Base-by-base conservation (phyloP, 2,888 invertebrate genomes). In the Cremastobaeus sp. region DNA sequence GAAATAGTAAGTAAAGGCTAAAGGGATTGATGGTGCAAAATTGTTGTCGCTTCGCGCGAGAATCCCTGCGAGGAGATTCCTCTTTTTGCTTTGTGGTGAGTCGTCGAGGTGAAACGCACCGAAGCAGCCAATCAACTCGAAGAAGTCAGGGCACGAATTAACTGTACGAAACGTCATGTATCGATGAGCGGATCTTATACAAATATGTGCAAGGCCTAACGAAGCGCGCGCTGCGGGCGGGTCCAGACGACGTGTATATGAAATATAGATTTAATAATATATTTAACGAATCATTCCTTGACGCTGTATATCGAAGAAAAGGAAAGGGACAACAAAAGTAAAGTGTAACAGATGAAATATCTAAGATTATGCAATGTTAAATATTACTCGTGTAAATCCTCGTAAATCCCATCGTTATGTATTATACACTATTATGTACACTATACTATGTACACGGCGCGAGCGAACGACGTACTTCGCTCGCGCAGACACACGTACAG, bases 261-360 rank as follows among this genome's bases (percentile, higher is more conserved):
- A 32, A 68, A 54, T 76, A 73, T 76, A 79, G 70, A 74, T 72
- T 72, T 71, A 78, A 77, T 69, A 78, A 78, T 77, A 81, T 81
- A 81, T 84, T 82, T 81, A 84, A 84, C 82, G 81, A 85, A 86
- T 86, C 86, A 87, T 87, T 87, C 86, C 87, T 84, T 82, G 82
- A 84, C 79, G 76, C 78, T 85, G 81, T 85, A 85, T 85, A 85
- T 85, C 82, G 81, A 84, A 15, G 52, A 64, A 59, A 35, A 35
- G 50, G 52, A 45, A 60, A 57, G 28, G 30, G 50, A 34, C n/a
- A 39, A 47, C 32, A 52, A 28, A 35, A 30, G 30, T 76, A 73
- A 66, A 69, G 8, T 54, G 39, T 41, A 57, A 68, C 32, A 57
- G 52, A 69, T 11, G 74, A 76, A 69, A 64, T 82, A 64, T 82